A percentile compares a stretch with the other conserved stretches of the same genome.
Conservation (phyloP, 1,140 invertebrate genomes). For the Leptinotarsa undecemlineata region DNA sequence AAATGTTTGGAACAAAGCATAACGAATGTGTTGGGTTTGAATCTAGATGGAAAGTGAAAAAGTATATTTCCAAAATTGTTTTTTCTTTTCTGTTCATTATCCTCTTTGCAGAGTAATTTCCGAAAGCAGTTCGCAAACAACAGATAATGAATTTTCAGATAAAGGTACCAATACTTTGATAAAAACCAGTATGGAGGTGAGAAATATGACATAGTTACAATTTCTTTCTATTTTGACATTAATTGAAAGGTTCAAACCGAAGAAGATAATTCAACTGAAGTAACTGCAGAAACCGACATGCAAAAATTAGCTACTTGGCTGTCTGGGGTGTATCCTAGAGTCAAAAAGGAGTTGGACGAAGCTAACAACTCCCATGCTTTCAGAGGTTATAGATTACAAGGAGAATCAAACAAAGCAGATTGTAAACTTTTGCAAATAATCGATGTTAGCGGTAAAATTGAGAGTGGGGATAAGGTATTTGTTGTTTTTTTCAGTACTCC, state of each 20-base stretch:
- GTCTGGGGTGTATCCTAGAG: conserved; percentile 45
- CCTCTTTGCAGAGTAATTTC: conserved; percentile 40
- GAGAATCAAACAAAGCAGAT: conserved; percentile 32
- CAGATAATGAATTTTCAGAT: conserved; percentile 34
- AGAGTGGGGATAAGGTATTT: conserved; percentile 25
- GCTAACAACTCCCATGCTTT: conserved; percentile 44
- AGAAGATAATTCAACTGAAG: neutral
- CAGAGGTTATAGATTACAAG: conserved; percentile 39
- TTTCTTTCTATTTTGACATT: neutral
- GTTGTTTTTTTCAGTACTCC: neutral
- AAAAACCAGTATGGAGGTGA: conserved; percentile 32
- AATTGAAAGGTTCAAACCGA: conserved; percentile 44
- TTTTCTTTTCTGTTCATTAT: conserved; percentile 12
- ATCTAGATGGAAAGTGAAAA: conserved; percentile 51
- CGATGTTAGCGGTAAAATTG: conserved; percentile 30
- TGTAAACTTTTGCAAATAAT: conserved; percentile 41
- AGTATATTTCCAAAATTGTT: conserved; percentile 33
- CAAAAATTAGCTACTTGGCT: conserved; percentile 48
- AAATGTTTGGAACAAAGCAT: conserved; percentile 48
- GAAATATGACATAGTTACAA: neutral
- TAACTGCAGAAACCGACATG: conserved; percentile 42
- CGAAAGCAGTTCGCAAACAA: conserved; percentile 42
- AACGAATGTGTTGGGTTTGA: conserved; percentile 52
- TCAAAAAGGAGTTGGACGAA: conserved; percentile 47
- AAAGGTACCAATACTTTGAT: conserved; percentile 31